Percentiles rank a stretch among this genome's conserved stretches.
Evolutionary conservation across 2,888 invertebrate genomes (phyloP).

Genomic region (Allolobophora icterica): DNA sequence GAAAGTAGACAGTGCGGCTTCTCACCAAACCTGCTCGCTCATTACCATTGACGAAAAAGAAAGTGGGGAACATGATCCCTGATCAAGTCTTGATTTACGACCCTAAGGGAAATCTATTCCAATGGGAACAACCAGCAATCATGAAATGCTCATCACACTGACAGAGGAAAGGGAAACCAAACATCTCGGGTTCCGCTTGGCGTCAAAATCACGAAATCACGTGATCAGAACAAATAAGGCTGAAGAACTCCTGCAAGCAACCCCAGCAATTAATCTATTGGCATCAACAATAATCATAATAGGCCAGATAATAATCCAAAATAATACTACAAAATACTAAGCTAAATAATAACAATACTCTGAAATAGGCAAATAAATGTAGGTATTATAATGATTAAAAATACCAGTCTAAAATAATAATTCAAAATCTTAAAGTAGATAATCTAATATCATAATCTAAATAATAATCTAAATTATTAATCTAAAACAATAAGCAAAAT

Average conservation of each 20-base stretch:
- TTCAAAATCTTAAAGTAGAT: background rate
- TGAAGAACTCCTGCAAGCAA: background rate
- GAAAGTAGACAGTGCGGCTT: background rate
- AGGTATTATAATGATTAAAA: background rate
- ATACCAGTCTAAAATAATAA: background rate
- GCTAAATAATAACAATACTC: background rate
- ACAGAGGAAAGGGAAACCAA: background rate
- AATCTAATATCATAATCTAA: background rate
- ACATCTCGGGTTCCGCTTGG: background rate
- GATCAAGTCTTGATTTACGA: background rate
- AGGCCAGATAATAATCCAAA: background rate
- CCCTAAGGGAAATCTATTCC: background rate
- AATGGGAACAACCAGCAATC: background rate
- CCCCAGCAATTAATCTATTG: background rate
- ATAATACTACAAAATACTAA: background rate
- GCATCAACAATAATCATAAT: background rate
- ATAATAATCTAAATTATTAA: background rate
- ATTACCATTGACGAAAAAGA: background rate
- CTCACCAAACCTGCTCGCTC: background rate
- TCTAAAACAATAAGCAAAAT: background rate
- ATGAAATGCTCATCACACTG: background rate
- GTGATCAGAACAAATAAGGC: background rate
- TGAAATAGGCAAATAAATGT: background rate
- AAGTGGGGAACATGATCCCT: background rate
- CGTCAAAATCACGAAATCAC: background rate